These are phyloP conservation scores for Motacilla tschutschensis DNA, from an alignment of 2,113 vertebrate genomes.

Conservation along the genomic window DNA sequence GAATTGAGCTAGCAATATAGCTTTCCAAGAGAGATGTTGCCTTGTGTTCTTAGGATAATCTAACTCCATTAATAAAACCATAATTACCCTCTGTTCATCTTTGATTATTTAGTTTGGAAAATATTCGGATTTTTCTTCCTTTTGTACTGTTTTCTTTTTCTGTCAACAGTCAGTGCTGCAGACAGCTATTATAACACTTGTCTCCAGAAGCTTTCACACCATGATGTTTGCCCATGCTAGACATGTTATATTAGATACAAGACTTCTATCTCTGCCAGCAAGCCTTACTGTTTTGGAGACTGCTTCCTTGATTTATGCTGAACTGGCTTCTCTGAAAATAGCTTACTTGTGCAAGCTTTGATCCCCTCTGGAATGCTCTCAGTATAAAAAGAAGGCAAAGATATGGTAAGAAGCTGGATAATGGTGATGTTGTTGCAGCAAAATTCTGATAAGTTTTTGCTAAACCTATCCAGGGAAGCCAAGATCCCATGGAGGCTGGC, in stretches of 20 bases:
- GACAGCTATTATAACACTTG: neutral
- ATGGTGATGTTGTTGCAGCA: neutral
- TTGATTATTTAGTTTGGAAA: neutral
- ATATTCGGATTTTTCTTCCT: neutral
- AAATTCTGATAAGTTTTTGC: neutral
- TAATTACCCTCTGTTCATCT: neutral
- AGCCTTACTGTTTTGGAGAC: neutral
- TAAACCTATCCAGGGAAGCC: neutral
- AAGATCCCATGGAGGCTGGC: neutral
- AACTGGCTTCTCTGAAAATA: neutral
- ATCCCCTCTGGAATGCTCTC: neutral
- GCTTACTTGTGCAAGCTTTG: neutral
- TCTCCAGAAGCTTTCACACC: neutral
- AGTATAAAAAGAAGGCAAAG: neutral
- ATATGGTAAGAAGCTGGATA: neutral
- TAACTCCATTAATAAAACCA: neutral
- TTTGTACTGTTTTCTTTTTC: neutral
- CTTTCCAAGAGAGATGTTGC: neutral
- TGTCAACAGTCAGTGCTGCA: neutral
- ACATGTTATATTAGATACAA: neutral
- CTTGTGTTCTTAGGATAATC: neutral
- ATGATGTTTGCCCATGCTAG: neutral
- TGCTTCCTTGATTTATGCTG: neutral
- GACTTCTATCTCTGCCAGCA: constrained; percentile 1
- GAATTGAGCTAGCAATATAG: neutral